Base-by-base conservation (phyloP, 2,113 vertebrate species). In the Chitala chitala region DNA sequence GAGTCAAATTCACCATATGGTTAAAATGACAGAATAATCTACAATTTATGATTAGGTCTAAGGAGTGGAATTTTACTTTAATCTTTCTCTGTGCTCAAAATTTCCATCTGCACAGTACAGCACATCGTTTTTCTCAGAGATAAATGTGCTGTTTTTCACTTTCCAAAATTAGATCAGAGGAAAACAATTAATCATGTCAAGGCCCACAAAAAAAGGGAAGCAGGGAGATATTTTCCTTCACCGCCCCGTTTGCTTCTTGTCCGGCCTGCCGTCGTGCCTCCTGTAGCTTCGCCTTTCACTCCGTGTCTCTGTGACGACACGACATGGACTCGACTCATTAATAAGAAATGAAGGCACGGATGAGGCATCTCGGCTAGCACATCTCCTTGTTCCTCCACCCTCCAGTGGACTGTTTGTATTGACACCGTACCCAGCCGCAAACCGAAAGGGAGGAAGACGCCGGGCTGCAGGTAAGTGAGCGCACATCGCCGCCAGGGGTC, bases 81-180 rank as follows among this genome's bases (percentile, higher is more conserved):
- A 98, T 98, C 95, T 98, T 98, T 98, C 94, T 98, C 94, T 94
- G 96, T 94, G 93, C 94, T 94, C 87, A 94, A 98, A 98, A 97
- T 99, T 98, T 98, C 97, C 96, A 99, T 99, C 97, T 98, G 96
- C 93, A 82, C 93, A 82, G 91, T 88, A 92, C 93, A 84, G 94
- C 95, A 96, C 95, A 94, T 97, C 94, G 95, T 98, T 96, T 98
- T 94, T 99, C 97, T 99, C 96, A 92, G 95, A 98, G 96, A 98
- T 96, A 96, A 99, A 99, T 98, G 97, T 94, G 95, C 95, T 96
- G 96, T 98, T 99, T 98, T 98, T 98, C 94, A 96, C 96, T 95
- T 98, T 99, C 96, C 97, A 98, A 98, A 99, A 99, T 99, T 99
- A 99, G 97, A 99, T 99, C 95, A 96, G 95, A 98, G 96, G 96